phyloP scores from a whole-genome alignment of 2,113 vertebrate species.

The Scomber colias region DNA sequence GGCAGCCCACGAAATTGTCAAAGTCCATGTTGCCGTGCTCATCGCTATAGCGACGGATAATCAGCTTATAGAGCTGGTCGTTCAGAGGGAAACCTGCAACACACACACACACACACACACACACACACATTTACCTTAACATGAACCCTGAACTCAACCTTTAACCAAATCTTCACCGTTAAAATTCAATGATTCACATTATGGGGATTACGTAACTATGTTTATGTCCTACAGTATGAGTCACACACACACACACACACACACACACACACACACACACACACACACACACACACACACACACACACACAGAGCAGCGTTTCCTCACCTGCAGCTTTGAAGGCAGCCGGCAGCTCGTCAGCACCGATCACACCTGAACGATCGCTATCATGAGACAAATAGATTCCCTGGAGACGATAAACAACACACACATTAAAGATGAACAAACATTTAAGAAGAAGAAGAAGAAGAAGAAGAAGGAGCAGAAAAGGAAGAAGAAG shows the following conservation, averaged over 20 bases:
- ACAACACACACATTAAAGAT: background rate
- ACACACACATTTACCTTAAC: background rate
- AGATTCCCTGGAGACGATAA: slow-evolving; percentile 75
- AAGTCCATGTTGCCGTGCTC: slow-evolving; percentile 91
- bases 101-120: slow-evolving; percentile 80
- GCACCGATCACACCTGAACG: slow-evolving; percentile 78
- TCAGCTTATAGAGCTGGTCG: slow-evolving; percentile 84
- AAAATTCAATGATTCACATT: too few species aligned
- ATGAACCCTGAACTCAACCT: too few species aligned
- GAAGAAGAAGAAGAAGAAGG: too few species aligned
- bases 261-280: background rate
- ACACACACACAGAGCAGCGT: background rate
- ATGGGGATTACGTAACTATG: too few species aligned
- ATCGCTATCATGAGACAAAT: slow-evolving; percentile 68
- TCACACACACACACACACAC: too few species aligned
- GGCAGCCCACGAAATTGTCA: slow-evolving; percentile 92
- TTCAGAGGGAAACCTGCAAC: slow-evolving; percentile 74
- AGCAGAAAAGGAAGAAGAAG: too few species aligned
- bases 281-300: background rate
- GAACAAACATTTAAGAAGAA: too few species aligned
- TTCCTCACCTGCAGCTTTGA: slow-evolving; percentile 87
- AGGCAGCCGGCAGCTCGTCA: slow-evolving; percentile 80
- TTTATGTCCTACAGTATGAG: too few species aligned
- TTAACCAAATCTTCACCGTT: too few species aligned
- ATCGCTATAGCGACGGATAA: slow-evolving; percentile 87